Conservation (phyloP, 1,140 invertebrate genomes). For the honey bee (Apis mellifera) region Amel_HAv3.1 CM009938.2:8635501-8636000, state of each 20-base stretch:
- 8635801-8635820: not conserved
- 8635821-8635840: not conserved
- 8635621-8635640: slow-evolving; percentile 16
- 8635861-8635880: not conserved
- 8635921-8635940: slow-evolving; percentile 51
- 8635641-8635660: slow-evolving; percentile 32
- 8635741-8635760: too few species aligned
- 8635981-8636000: slow-evolving; percentile 46
- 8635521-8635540: slow-evolving; percentile 64
- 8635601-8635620: slow-evolving; percentile 63
- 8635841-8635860: not conserved
- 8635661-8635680: slow-evolving; percentile 1
- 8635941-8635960: slow-evolving; percentile 62
- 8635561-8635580: slow-evolving; percentile 55
- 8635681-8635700: too few species aligned
- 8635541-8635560: slow-evolving; percentile 59
- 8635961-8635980: slow-evolving; percentile 45
- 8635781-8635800: too few species aligned
- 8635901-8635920: slow-evolving; percentile 50
- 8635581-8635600: slow-evolving; percentile 49
- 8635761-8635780: too few species aligned
- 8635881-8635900: slow-evolving; percentile 30
- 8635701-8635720: too few species aligned
- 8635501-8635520: slow-evolving; percentile 57
- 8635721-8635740: too few species aligned